Conservation (phyloP, 2,113 vertebrate species). For the Fukomys damarensis region DNA sequence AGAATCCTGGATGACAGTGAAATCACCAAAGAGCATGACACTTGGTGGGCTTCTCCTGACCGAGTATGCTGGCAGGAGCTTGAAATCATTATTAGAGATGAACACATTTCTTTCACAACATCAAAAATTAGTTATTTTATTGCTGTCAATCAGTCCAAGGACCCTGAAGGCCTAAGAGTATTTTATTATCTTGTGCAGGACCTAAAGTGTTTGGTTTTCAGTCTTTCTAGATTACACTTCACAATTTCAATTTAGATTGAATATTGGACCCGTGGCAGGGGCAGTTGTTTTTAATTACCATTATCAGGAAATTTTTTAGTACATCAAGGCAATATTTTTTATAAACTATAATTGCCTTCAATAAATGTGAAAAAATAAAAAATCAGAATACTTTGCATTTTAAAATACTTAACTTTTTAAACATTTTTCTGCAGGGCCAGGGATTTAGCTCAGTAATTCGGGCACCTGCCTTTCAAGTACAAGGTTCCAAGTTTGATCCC, state of each 20-base stretch:
- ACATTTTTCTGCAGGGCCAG: neutral
- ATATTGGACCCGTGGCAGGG: constrained; percentile 70
- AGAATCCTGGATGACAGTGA: constrained; percentile 99
- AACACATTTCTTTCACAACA: constrained; percentile 99
- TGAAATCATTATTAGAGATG: constrained; percentile 98
- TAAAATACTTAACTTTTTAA: constrained; percentile 2
- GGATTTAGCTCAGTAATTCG: no score
- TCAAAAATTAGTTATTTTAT: constrained; percentile 99
- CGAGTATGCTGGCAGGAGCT: constrained; percentile 98
- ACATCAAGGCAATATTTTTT: constrained; percentile 79
- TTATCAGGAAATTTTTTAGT: constrained; percentile 81
- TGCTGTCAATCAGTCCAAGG: constrained; percentile 95
- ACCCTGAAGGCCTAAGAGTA: constrained; percentile 97
- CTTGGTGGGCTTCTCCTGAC: constrained; percentile 98
- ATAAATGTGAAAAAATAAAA: constrained; percentile 84
- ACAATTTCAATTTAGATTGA: constrained; percentile 96
- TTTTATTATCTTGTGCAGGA: constrained; percentile 99
- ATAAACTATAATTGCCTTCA: constrained; percentile 72
- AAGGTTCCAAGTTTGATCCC: no score
- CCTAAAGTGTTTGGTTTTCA: constrained; percentile 99
- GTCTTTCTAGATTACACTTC: constrained; percentile 98
- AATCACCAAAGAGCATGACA: constrained; percentile 98
- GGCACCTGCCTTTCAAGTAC: no score
- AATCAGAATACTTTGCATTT: neutral
- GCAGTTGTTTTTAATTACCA: constrained; percentile 62